These are phyloP conservation scores for Clistopyga incitator DNA, from an alignment of 2,888 invertebrate genomes.

Conservation along the genomic window DNA sequence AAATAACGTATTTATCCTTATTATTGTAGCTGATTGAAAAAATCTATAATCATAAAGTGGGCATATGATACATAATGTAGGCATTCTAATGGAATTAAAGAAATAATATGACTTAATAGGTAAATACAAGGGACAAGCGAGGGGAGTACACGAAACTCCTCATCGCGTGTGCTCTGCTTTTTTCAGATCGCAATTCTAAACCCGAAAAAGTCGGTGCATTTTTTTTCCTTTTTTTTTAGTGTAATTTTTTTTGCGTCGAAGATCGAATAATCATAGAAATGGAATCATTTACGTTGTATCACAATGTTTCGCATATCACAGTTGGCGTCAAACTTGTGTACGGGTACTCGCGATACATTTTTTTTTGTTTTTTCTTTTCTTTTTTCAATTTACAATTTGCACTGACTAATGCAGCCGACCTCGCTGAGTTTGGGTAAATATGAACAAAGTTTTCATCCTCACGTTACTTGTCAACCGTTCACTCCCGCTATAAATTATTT, in stretches of 20 bases:
- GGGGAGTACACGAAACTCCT: conserved; percentile 9
- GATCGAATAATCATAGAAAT: conserved; percentile 56
- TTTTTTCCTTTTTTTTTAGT: conserved; percentile 9
- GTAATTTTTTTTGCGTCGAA: conserved; percentile 41
- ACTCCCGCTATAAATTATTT: not conserved
- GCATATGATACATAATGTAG: conserved; percentile 35
- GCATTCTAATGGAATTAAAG: conserved; percentile 25
- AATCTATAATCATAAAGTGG: conserved; percentile 41
- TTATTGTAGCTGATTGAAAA: conserved; percentile 31
- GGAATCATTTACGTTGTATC: conserved; percentile 67
- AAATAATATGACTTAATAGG: conserved; percentile 34
- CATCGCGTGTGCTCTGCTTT: conserved; percentile 7
- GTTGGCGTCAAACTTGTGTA: conserved; percentile 63
- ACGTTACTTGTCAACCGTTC: not conserved
- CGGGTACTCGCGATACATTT: conserved; percentile 53
- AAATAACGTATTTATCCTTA: conserved; percentile 14
- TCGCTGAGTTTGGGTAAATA: conserved; percentile 41
- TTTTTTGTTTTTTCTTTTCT: not conserved
- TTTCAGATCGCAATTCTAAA: conserved; percentile 30
- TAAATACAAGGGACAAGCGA: conserved; percentile 12
- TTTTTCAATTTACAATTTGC: conserved; percentile 26
- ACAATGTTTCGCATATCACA: conserved; percentile 71
- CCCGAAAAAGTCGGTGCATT: conserved; percentile 2
- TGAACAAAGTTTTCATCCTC: not conserved
- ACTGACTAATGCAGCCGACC: conserved; percentile 30